A percentile compares a stretch with the other conserved stretches of the same genome.
phyloP scores from a whole-genome alignment of 2,797 vertebrate genomes.

The Bryconaethiops microstoma region DNA sequence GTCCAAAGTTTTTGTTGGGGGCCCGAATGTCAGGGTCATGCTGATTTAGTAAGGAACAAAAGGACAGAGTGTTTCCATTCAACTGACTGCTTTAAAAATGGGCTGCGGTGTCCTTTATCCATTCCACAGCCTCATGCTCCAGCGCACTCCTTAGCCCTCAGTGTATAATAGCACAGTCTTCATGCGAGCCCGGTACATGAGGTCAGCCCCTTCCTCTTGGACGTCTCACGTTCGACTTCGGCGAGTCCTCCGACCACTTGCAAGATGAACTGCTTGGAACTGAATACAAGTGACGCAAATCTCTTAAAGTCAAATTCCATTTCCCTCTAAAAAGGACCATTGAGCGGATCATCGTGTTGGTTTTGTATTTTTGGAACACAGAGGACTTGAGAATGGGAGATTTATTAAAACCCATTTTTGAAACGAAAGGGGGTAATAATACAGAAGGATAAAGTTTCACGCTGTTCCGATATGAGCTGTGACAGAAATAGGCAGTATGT shows the following conservation, averaged over 20 bases:
- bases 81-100: constrained; percentile 76
- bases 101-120: constrained; percentile 69
- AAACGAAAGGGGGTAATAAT: constrained; percentile 36
- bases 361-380: not conserved
- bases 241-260: constrained; percentile 11
- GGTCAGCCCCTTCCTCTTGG: constrained; percentile 26
- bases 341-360: constrained; percentile 16
- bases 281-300: not conserved
- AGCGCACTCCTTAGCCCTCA: constrained; percentile 77
- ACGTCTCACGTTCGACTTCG: constrained; percentile 36
- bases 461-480: constrained; percentile 43
- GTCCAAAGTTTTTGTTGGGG: constrained; percentile 42
- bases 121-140: constrained; percentile 63
- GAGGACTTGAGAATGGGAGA: constrained; percentile 25
- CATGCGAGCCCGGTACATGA: constrained; percentile 67
- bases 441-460: constrained; percentile 29
- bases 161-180: constrained; percentile 78
- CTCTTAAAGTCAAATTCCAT: constrained; percentile 30
- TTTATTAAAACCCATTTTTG: constrained; percentile 45
- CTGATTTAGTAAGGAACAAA: constrained; percentile 66
- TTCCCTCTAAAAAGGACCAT: constrained; percentile 16
- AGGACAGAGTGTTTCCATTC: constrained; percentile 68
- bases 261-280: constrained; percentile 32
- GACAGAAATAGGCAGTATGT: constrained; percentile 33
- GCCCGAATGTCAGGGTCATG: constrained; percentile 52